phyloP scores from a whole-genome alignment of 2,888 invertebrate species.

The Diloba caeruleocephala region DNA sequence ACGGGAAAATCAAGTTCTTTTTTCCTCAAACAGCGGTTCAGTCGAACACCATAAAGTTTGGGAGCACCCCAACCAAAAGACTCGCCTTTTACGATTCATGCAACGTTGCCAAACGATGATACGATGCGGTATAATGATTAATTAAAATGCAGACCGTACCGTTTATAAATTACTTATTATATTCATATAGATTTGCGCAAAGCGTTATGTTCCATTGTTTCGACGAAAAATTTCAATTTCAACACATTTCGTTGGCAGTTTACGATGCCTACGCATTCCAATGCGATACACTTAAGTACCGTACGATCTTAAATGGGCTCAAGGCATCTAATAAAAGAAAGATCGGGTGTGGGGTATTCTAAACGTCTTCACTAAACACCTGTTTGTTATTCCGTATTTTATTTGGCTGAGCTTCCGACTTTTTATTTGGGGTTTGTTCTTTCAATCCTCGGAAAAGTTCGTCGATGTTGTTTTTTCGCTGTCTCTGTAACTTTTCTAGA shows the following conservation, averaged over 20 bases:
- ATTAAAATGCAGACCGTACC: slow-evolving; percentile 35
- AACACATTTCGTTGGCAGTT: slow-evolving; percentile 57
- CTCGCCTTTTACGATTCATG: slow-evolving; percentile 41
- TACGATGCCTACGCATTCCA: slow-evolving; percentile 58
- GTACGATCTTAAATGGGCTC: slow-evolving; percentile 60
- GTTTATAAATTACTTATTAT: slow-evolving; percentile 38
- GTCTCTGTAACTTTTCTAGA: slow-evolving; percentile 20
- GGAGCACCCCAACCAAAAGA: slow-evolving; percentile 14
- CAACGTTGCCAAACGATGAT: slow-evolving; percentile 47
- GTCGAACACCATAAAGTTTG: slow-evolving; percentile 39
- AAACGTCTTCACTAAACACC: slow-evolving; percentile 62
- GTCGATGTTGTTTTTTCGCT: slow-evolving; percentile 26
- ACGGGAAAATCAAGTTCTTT: slow-evolving; percentile 24
- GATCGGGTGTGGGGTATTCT: slow-evolving; percentile 50
- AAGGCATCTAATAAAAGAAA: slow-evolving; percentile 67
- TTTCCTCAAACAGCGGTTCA: slow-evolving; percentile 30
- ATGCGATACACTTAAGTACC: slow-evolving; percentile 60
- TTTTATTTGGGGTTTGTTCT: slow-evolving; percentile 46
- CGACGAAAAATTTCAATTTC: slow-evolving; percentile 55
- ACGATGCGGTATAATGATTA: slow-evolving; percentile 37
- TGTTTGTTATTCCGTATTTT: slow-evolving; percentile 63
- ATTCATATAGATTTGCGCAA: slow-evolving; percentile 32
- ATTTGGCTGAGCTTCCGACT: slow-evolving; percentile 46
- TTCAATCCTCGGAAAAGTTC: slow-evolving; percentile 44
- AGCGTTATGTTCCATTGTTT: slow-evolving; percentile 45